phyloP scores from a whole-genome alignment of 1,140 invertebrate species.

The Eubasilissa regina region DNA sequence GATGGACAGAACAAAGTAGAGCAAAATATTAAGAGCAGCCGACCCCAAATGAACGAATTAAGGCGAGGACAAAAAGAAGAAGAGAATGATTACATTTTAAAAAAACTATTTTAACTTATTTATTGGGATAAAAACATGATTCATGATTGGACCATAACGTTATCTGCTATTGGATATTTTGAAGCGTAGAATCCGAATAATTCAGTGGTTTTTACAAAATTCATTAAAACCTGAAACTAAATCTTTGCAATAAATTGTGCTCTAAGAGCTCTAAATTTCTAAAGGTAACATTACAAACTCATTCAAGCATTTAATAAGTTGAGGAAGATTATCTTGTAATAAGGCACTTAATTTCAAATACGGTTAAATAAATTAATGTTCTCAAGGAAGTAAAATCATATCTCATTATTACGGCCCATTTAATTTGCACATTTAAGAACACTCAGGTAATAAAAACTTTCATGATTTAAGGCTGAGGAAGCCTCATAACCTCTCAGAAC shows the following conservation, averaged over 20 bases:
- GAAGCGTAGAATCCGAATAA: too few relatives aligned
- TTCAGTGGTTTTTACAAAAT: slow-evolving; percentile 11
- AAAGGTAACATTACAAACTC: slow-evolving; percentile 42
- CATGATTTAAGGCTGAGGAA: slow-evolving; percentile 52
- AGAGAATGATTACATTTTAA: too few relatives aligned
- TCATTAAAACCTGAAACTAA: slow-evolving; percentile 16
- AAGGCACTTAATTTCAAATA: slow-evolving; percentile 58
- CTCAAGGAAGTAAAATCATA: slow-evolving; percentile 56
- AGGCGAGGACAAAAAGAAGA: too few relatives aligned
- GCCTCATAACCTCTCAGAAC: slow-evolving; percentile 38
- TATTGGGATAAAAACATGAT: too few relatives aligned
- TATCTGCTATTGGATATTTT: too few relatives aligned
- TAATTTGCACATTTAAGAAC: slow-evolving; percentile 59
- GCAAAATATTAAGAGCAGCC: too few relatives aligned
- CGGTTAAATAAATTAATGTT: slow-evolving; percentile 58
- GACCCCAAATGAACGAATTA: too few relatives aligned
- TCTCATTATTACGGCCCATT: slow-evolving; percentile 61
- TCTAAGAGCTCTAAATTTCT: too few relatives aligned
- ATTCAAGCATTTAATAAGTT: slow-evolving; percentile 53
- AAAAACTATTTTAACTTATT: too few relatives aligned
- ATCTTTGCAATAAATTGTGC: slow-evolving; percentile 27
- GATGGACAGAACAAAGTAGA: too few relatives aligned
- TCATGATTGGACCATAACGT: too few relatives aligned
- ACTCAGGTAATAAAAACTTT: slow-evolving; percentile 60
- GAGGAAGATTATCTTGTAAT: slow-evolving; percentile 57